phyloP scores from a whole-genome alignment of 2,113 vertebrate genomes.

The Hystrix brachyura region DNA sequence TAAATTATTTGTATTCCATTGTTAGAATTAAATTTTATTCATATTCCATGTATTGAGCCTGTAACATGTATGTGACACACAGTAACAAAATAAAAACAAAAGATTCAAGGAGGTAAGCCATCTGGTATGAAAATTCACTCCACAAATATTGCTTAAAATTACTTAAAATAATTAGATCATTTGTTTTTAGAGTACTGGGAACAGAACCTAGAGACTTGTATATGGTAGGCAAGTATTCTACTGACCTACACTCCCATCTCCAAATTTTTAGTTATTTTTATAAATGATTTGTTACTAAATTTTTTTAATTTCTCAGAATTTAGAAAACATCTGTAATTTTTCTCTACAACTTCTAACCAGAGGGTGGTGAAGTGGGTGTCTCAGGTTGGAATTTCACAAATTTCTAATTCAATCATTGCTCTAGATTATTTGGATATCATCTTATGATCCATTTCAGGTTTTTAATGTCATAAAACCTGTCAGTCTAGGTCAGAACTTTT shows the following conservation, averaged over 20 bases:
- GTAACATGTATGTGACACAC: not conserved
- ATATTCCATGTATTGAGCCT: not conserved
- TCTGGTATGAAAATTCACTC: not conserved
- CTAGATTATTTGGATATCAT: not conserved
- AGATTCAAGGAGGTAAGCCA: not conserved
- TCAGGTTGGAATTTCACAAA: not conserved
- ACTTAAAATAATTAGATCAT: not conserved
- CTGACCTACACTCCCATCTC: fast-evolving
- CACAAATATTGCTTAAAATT: not conserved
- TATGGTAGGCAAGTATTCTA: not conserved
- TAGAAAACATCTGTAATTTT: not conserved
- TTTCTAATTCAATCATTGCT: not conserved
- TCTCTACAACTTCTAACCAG: not conserved
- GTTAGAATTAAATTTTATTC: not conserved
- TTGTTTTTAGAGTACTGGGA: not conserved
- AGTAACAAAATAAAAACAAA: not conserved
- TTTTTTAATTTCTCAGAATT: not conserved
- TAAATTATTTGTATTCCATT: not conserved
- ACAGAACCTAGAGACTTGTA: not conserved
- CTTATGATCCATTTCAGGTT: not conserved
- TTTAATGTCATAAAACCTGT: not conserved
- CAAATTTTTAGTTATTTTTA: not conserved
- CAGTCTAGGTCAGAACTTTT: not conserved
- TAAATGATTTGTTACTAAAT: conserved; percentile 24
- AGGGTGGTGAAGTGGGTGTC: not conserved